These are phyloP conservation scores for Parazoanthus atlanticus DNA, from an alignment of 92 coral and sea anemone genomes.

Conservation along the genomic window DNA sequence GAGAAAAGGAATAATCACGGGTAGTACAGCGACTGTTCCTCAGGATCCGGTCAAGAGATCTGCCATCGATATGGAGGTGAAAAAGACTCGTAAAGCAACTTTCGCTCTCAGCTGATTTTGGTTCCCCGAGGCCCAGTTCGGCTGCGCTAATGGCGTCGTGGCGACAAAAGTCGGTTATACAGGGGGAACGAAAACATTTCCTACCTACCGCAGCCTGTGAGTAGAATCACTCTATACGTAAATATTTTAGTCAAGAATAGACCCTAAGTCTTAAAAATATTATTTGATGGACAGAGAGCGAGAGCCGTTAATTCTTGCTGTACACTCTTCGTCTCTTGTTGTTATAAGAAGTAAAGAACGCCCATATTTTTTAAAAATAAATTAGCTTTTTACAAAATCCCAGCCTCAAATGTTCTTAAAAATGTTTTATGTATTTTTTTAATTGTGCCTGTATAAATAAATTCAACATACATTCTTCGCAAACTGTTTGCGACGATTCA, in stretches of 20 bases:
- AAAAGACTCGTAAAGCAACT: conserved; percentile 76
- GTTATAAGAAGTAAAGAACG: too few relatives aligned
- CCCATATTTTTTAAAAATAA: too few relatives aligned
- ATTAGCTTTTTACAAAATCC: too few relatives aligned
- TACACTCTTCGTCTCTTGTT: too few relatives aligned
- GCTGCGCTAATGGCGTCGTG: conserved; percentile 87
- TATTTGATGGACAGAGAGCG: too few relatives aligned
- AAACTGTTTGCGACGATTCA: too few relatives aligned
- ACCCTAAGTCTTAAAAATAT: not conserved
- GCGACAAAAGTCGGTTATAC: conserved; percentile 97
- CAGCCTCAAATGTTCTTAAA: too few relatives aligned
- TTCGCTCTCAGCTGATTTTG: conserved; percentile 99
- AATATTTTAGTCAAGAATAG: not conserved
- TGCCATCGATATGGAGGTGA: conserved; percentile 57
- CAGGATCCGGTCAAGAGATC: conserved; percentile 45
- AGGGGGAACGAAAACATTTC: conserved; percentile 84
- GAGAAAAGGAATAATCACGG: conserved; percentile 53
- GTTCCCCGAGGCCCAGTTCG: conserved; percentile 99
- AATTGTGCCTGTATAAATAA: too few relatives aligned
- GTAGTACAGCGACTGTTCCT: conserved; percentile 48
- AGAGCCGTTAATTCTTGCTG: too few relatives aligned
- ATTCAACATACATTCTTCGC: too few relatives aligned
- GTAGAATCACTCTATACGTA: conserved; percentile 12
- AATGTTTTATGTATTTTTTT: too few relatives aligned
- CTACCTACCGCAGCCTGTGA: conserved; percentile 96